Percentiles rank a stretch among this genome's conserved stretches.
These are phyloP conservation scores for Callipepla squamata DNA, from an alignment of 2,113 vertebrate species.

Conservation along the genomic window DNA sequence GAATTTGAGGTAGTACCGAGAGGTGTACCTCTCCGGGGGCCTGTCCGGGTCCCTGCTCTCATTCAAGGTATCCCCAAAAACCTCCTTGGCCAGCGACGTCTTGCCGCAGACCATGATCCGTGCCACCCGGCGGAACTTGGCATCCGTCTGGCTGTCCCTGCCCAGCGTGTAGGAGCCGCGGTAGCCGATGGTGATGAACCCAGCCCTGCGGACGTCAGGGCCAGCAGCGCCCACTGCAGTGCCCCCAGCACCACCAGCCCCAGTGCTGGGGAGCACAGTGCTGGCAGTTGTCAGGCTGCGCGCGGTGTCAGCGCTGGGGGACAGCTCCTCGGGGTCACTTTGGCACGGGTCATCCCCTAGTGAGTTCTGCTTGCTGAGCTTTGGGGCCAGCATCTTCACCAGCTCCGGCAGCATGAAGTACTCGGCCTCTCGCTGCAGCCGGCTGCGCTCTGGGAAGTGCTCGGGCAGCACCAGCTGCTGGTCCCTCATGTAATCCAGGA, in stretches of 20 bases:
- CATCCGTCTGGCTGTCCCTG: constrained; percentile 91
- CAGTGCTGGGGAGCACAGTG: constrained; percentile 33
- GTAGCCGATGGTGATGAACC: constrained; percentile 94
- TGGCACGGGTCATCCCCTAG: constrained; percentile 87
- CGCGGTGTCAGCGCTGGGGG: constrained; percentile 73
- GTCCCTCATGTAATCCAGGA: constrained; percentile 94
- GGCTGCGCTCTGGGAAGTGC: constrained; percentile 90
- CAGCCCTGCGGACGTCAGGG: constrained; percentile 80
- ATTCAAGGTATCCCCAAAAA: constrained; percentile 94
- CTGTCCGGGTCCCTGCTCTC: constrained; percentile 93
- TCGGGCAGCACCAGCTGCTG: constrained; percentile 91
- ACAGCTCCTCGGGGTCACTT: constrained; percentile 89
- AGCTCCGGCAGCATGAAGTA: constrained; percentile 91
- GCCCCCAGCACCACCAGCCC: constrained; percentile 10
- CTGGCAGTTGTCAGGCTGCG: constrained; percentile 75
- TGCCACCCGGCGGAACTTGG: constrained; percentile 92
- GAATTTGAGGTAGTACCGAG: constrained; percentile 95
- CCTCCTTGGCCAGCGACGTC: constrained; percentile 92
- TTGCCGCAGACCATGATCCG: constrained; percentile 96
- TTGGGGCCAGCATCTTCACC: constrained; percentile 85
- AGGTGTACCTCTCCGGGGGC: constrained; percentile 92
- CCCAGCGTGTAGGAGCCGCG: constrained; percentile 91
- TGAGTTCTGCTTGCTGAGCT: constrained; percentile 90
- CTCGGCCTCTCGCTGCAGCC: constrained; percentile 91
- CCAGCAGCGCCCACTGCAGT: fast-evolving